phyloP scores from a whole-genome alignment of 2,113 vertebrate genomes.

The Salvator merianae region DNA sequence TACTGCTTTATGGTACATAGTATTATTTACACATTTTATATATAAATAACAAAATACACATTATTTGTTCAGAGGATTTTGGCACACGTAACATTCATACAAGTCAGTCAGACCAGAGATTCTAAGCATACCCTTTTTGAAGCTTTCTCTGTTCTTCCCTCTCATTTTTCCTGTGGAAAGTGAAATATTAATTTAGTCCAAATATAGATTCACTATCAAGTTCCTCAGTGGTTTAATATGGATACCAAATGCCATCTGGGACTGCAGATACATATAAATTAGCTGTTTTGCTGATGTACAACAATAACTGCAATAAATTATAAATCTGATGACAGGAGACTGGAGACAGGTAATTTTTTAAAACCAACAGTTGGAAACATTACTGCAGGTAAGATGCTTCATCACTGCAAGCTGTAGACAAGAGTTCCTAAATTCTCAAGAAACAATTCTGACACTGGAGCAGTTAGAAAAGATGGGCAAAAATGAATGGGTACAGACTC shows the following conservation, averaged over 20 bases:
- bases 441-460: background rate
- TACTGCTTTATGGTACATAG: no score
- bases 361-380: background rate
- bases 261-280: conserved; percentile 14
- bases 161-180: background rate
- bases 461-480: conserved; percentile 20
- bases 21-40: no score
- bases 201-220: background rate
- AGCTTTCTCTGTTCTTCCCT: background rate
- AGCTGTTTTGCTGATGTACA: conserved; percentile 16
- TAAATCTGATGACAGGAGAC: conserved; percentile 24
- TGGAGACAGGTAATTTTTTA: background rate
- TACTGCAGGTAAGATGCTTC: conserved; percentile 31
- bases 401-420: conserved; percentile 17
- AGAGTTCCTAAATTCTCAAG: conserved; percentile 28
- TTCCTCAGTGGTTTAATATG: background rate
- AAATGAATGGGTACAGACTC: background rate
- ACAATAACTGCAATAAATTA: conserved; percentile 11
- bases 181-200: conserved; percentile 1
- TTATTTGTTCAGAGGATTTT: no score
- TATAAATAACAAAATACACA: no score
- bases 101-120: background rate
- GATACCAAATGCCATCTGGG: background rate
- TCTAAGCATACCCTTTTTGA: background rate
- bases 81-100: background rate